Evolutionary conservation across 2,113 vertebrate genomes (phyloP).

Genomic region (Lamprotornis superbus): DNA sequence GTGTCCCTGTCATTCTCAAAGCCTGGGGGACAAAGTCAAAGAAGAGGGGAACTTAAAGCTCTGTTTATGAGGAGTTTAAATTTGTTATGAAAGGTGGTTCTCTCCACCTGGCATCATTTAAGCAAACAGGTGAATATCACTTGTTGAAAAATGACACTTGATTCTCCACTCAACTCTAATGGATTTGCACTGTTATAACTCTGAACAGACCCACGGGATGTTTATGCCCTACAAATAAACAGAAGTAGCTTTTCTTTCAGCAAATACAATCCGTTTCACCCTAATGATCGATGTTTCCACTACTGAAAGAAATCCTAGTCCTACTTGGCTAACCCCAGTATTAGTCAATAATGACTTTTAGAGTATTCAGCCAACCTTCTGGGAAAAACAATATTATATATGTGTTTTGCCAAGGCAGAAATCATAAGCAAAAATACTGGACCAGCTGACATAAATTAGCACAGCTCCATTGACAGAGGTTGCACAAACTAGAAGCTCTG

Average conservation of each 20-base stretch:
- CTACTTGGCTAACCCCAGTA: conserved; percentile 17
- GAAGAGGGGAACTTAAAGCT: not conserved
- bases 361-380: not conserved
- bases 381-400: conserved; percentile 11
- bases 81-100: conserved; percentile 14
- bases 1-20: not conserved
- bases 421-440: conserved; percentile 29
- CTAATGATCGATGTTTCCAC: not conserved
- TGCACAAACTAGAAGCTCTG: not conserved
- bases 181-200: not conserved
- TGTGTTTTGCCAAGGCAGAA: conserved; percentile 14
- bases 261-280: conserved; percentile 25
- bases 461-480: not conserved
- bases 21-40: not conserved
- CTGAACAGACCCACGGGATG: not conserved
- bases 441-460: conserved; percentile 36
- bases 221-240: conserved; percentile 44
- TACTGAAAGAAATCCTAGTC: conserved; percentile 1
- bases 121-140: conserved; percentile 17
- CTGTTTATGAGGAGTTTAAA: conserved; percentile 41
- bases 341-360: conserved; percentile 17
- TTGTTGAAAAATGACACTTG: conserved; percentile 6
- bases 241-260: conserved; percentile 44
- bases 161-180: not conserved
- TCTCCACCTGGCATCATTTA: conserved; percentile 51